These are phyloP conservation scores for Bergia puertoricense DNA, from an alignment of 92 coral and sea anemone species.

Conservation along the genomic window DNA sequence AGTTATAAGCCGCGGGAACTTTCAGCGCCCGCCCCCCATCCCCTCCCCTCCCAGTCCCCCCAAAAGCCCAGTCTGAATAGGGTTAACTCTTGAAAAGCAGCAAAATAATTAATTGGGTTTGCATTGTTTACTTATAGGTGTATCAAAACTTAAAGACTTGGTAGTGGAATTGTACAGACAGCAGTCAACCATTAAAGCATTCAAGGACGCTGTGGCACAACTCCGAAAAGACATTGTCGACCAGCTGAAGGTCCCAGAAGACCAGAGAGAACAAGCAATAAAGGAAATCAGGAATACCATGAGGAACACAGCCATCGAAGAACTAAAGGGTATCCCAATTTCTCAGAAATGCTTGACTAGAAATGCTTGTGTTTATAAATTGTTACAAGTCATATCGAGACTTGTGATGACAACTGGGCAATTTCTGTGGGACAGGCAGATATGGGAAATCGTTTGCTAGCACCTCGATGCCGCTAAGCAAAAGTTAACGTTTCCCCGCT, in stretches of 20 bases:
- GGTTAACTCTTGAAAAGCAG: not conserved
- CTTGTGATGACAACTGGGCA: too few relatives aligned
- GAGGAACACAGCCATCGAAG: slow-evolving; percentile 63
- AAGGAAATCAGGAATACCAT: slow-evolving; percentile 70
- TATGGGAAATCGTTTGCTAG: too few relatives aligned
- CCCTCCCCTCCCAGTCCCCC: too few relatives aligned
- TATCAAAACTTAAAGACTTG: slow-evolving; percentile 71
- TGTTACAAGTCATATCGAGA: too few relatives aligned
- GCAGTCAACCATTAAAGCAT: slow-evolving; percentile 48
- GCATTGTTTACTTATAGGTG: not conserved
- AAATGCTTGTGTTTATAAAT: not conserved
- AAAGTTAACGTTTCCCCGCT: too few relatives aligned
- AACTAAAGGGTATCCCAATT: slow-evolving; percentile 66
- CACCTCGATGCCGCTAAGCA: too few relatives aligned
- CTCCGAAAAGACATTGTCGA: slow-evolving; percentile 63
- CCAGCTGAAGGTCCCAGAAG: slow-evolving; percentile 71
- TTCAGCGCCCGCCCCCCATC: too few relatives aligned
- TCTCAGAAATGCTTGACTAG: not conserved
- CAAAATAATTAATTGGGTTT: not conserved
- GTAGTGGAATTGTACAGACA: slow-evolving; percentile 62
- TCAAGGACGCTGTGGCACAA: slow-evolving; percentile 47
- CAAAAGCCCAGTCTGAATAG: too few relatives aligned
- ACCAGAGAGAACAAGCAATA: slow-evolving; percentile 72
- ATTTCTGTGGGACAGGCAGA: too few relatives aligned
- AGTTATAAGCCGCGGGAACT: too few relatives aligned